A percentile compares a stretch with the other conserved stretches of the same genome.
Evolutionary conservation across 2,888 invertebrate genomes (phyloP).

Genomic region (Patella ulyssiponensis): DNA sequence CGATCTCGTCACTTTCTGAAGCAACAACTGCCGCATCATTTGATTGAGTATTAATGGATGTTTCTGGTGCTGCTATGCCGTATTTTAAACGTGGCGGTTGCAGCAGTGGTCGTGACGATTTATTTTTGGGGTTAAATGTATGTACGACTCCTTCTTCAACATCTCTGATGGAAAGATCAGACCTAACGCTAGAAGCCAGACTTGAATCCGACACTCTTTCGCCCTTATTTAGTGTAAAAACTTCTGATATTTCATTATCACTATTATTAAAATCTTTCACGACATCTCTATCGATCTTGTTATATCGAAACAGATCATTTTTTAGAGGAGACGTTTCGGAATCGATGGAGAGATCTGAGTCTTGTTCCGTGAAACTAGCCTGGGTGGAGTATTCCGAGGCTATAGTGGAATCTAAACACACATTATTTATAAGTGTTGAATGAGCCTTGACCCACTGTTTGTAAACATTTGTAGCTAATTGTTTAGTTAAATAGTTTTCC

Average conservation of each 20-base stretch:
- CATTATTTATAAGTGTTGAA: background rate
- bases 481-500: slow-evolving; percentile 81
- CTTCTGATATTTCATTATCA: background rate
- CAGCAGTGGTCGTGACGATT: background rate
- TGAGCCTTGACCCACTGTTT: slow-evolving; percentile 6
- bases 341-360: background rate
- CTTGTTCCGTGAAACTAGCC: slow-evolving; percentile 8
- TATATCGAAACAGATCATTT: background rate
- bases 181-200: background rate
- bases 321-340: background rate
- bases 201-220: background rate
- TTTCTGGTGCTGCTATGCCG: background rate
- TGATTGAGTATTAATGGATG: background rate
- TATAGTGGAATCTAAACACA: slow-evolving; percentile 6
- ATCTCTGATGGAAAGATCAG: background rate
- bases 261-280: background rate
- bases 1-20: background rate
- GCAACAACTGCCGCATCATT: background rate
- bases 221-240: background rate
- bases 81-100: background rate
- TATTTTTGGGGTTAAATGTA: background rate
- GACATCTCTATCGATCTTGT: background rate
- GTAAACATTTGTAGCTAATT: slow-evolving; percentile 18
- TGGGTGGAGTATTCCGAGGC: background rate
- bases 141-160: background rate